A percentile compares a stretch with the other conserved stretches of the same genome.
phyloP scores from a whole-genome alignment of 1,140 invertebrate species.

The Aradophagus sp. region DNA sequence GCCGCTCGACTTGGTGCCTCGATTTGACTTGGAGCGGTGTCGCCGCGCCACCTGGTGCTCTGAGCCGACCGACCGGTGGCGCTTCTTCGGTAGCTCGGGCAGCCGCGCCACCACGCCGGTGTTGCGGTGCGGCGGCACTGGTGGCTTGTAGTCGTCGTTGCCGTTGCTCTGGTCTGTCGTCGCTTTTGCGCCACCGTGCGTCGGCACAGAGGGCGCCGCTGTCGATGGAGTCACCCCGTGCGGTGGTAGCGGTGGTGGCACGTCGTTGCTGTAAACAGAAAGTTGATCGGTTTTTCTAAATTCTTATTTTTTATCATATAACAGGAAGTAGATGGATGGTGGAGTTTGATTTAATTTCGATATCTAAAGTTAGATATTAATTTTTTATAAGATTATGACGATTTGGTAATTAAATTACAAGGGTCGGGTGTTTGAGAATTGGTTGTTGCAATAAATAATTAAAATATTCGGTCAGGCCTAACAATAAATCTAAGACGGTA shows the following conservation, averaged over 20 bases:
- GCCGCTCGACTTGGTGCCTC: slow-evolving; percentile 41
- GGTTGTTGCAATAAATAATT: too few relatives aligned
- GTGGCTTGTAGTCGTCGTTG: slow-evolving; percentile 84
- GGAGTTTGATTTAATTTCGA: too few relatives aligned
- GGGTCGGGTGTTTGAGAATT: too few relatives aligned
- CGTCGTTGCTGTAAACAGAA: slow-evolving; percentile 66
- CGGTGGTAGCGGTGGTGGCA: slow-evolving; percentile 77
- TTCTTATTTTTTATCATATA: too few relatives aligned
- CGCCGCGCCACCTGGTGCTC: slow-evolving; percentile 58
- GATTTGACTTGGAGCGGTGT: slow-evolving; percentile 34
- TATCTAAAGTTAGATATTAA: too few relatives aligned
- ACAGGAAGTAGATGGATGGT: too few relatives aligned
- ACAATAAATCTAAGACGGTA: too few relatives aligned
- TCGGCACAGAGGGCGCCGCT: slow-evolving; percentile 28
- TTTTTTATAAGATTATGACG: too few relatives aligned
- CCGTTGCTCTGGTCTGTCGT: slow-evolving; percentile 58
- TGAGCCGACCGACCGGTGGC: slow-evolving; percentile 70
- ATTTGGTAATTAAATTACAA: too few relatives aligned
- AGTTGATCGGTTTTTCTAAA: too few relatives aligned
- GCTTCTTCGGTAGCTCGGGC: slow-evolving; percentile 67
- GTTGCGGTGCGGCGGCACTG: slow-evolving; percentile 89
- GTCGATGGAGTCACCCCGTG: slow-evolving; percentile 68
- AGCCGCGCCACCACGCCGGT: slow-evolving; percentile 74
- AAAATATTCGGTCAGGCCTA: too few relatives aligned
- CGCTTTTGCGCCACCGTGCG: slow-evolving; percentile 30